Evolutionary conservation across 1,140 invertebrate species (phyloP), one percentile per base, ranked within the genome.

Genomic region (Drosophila aff.): DNA sequence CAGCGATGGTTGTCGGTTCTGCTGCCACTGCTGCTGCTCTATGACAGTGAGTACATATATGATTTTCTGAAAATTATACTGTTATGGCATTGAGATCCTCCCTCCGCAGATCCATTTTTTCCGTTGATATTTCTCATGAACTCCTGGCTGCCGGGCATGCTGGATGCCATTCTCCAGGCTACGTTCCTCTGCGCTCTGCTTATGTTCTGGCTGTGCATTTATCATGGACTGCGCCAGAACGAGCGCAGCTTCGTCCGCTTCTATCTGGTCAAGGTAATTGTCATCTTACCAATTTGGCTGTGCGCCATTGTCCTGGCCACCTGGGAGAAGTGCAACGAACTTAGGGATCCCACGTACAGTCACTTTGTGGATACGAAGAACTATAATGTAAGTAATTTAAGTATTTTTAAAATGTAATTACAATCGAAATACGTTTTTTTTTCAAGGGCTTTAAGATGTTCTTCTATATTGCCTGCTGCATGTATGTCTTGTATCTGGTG

Each of bases 1-100:
- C 98, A 99, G 91, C 98, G 98, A 93, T 99, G 98, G 98, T 96
- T 99, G 83, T 97, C 97, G 1, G 93, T 98, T 26, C 94, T 99
- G 28, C 94, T 99, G 68, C 97, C 98, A n/a, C 93, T 98, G 2
- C 94, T 99, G 2, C 94, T 99, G 58, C 94, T 99, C 23, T 99
- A 98, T 90, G 97, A 99, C 94, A 97, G 98, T 99, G 94, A 95
- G 95, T 67, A 16, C 5, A 53, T 38, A 16, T 10, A 53, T 38
- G 2, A 23, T 10, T 21, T 1, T 26, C 2, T 9, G 4, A 33
- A 64, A 6, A 15, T 0, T 7, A 16, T 11, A 1, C 3, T 15
- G 8, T 21, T 2, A 46, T 13, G 11, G 18, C 3, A 44, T 3
- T 7, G 16, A 1, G 6, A 6, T 15, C 3, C 11, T 8, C 4